Conservation (phyloP, 1,140 invertebrate species). For the Zaprionus vittiger region DNA sequence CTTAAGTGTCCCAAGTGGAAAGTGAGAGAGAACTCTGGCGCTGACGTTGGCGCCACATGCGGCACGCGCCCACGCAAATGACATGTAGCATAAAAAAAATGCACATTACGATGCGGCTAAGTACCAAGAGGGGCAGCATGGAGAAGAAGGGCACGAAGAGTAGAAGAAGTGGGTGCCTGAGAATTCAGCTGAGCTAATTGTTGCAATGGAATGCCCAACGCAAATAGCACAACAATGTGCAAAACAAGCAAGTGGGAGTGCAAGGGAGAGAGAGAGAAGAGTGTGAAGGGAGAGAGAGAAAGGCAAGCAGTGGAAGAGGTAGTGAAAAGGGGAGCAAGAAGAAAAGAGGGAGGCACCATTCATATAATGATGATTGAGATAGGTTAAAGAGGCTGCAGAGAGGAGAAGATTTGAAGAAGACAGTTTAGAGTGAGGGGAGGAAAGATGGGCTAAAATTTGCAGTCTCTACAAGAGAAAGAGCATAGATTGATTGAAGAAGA, state of each 20-base stretch:
- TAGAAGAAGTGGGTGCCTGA: slow-evolving; percentile 2
- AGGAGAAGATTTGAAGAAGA: neutral
- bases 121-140: slow-evolving; percentile 31
- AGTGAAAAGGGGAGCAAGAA: neutral
- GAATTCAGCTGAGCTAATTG: neutral
- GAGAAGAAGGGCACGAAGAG: neutral
- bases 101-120: slow-evolving; percentile 43
- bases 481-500: neutral
- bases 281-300: neutral
- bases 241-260: slow-evolving; percentile 61
- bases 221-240: slow-evolving; percentile 78
- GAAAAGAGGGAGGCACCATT: neutral
- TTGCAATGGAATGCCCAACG: slow-evolving; percentile 71
- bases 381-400: neutral
- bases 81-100: slow-evolving; percentile 66
- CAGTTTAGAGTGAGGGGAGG: neutral
- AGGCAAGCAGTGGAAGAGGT: neutral
- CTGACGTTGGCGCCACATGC: neutral
- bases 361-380: neutral
- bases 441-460: neutral
- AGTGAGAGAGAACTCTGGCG: slow-evolving; percentile 15
- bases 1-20: slow-evolving; percentile 34
- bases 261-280: slow-evolving; percentile 5
- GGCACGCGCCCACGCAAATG: slow-evolving; percentile 36
- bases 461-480: neutral